phyloP scores from a whole-genome alignment of 2,888 invertebrate species.

The Synergus itoensis region DNA sequence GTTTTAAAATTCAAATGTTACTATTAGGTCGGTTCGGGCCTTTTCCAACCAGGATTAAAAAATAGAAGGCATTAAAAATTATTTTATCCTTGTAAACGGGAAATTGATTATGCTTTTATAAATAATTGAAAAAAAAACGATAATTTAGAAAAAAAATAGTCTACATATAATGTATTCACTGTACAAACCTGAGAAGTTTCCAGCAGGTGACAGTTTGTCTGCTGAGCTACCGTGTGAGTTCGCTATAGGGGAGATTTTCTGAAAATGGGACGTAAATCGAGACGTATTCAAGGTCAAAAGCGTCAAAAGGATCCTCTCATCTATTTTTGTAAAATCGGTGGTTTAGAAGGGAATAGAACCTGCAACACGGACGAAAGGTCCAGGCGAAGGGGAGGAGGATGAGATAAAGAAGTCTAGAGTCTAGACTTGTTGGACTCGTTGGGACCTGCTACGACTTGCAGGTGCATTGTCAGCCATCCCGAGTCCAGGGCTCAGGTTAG shows the following conservation, averaged over 20 bases:
- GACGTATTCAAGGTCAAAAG: neutral
- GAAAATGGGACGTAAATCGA: neutral
- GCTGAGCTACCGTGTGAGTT: neutral
- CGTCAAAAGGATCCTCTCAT: neutral
- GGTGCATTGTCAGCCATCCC: constrained; percentile 64
- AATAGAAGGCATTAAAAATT: too few species aligned
- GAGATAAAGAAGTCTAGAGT: neutral
- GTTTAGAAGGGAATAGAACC: neutral
- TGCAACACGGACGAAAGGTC: neutral
- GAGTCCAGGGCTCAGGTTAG: constrained; percentile 52
- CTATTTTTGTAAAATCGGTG: neutral
- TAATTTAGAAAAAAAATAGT: too few species aligned
- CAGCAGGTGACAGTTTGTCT: constrained; percentile 4
- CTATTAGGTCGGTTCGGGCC: too few species aligned
- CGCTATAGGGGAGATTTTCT: neutral
- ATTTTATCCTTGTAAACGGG: too few species aligned
- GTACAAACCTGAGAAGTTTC: neutral
- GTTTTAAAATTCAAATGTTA: too few species aligned
- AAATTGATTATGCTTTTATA: too few species aligned
- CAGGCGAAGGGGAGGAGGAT: neutral
- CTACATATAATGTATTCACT: neutral
- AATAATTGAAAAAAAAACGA: too few species aligned
- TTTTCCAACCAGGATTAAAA: too few species aligned
- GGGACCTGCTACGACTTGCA: constrained; percentile 74
- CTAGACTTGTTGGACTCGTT: constrained; percentile 69